Evolutionary conservation across 2,797 vertebrate species (phyloP).

Genomic region (Tiaroga cobitis): DNA sequence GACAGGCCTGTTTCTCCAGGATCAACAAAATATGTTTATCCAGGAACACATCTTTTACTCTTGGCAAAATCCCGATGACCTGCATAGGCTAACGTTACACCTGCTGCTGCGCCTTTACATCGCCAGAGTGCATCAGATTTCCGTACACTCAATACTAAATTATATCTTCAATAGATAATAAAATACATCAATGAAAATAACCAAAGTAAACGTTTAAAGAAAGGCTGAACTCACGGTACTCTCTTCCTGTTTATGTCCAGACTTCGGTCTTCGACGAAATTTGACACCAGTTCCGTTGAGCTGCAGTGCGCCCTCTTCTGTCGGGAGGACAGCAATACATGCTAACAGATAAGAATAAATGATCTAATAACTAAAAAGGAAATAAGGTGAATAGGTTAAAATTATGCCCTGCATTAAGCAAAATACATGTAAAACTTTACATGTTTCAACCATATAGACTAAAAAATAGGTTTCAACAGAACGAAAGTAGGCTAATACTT

Average conservation of each 20-base stretch:
- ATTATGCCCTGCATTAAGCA: not conserved
- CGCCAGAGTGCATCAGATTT: no score
- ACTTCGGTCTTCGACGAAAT: not conserved
- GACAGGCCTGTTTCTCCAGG: no score
- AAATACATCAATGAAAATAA: slow-evolving; percentile 43
- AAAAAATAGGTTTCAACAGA: not conserved
- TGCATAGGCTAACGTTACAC: not conserved
- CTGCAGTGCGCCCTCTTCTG: slow-evolving; percentile 40
- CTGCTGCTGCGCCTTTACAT: not conserved
- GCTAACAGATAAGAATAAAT: not conserved
- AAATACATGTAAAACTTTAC: not conserved
- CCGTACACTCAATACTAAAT: not conserved
- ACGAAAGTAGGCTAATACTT: not conserved
- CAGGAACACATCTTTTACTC: no score
- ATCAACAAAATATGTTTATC: no score
- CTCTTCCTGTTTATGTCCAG: slow-evolving; percentile 59
- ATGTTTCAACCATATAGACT: no score
- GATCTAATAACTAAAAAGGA: not conserved
- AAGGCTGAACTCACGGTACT: not conserved
- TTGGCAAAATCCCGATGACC: no score
- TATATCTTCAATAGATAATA: not conserved
- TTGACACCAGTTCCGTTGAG: not conserved
- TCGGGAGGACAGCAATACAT: slow-evolving; percentile 1
- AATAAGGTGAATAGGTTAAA: not conserved
- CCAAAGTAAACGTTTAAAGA: not conserved